Percentiles rank a stretch among this genome's conserved stretches.
These are phyloP conservation scores for Melanitta fusca DNA, from an alignment of 2,797 vertebrate species.

Conservation along the genomic window DNA sequence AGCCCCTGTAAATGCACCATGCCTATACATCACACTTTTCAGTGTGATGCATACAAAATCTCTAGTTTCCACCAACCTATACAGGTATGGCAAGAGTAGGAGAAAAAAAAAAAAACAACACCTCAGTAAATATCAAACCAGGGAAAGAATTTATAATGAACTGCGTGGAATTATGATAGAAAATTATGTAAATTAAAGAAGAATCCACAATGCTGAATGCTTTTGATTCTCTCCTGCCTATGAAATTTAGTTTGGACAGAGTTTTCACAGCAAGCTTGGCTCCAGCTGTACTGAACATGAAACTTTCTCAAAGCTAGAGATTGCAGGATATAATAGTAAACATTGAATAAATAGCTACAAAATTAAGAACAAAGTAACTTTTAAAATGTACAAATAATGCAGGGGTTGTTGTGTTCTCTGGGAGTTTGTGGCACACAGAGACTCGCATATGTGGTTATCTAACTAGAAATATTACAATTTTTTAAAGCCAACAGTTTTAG, in stretches of 20 bases:
- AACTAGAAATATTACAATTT: not conserved
- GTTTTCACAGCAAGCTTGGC: not conserved
- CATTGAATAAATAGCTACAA: not conserved
- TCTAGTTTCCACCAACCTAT: not conserved
- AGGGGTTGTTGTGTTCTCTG: not conserved
- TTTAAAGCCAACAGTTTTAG: not conserved
- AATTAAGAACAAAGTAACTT: not conserved
- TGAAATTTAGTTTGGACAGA: not conserved
- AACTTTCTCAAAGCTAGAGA: not conserved
- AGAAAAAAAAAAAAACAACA: not conserved
- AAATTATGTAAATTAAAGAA: not conserved
- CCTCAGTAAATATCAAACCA: not conserved
- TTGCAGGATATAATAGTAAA: not conserved
- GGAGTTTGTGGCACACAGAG: not conserved
- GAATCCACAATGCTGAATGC: not conserved
- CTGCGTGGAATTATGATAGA: not conserved
- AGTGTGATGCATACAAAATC: not conserved
- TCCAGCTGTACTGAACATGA: not conserved
- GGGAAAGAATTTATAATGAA: not conserved
- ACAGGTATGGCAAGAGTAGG: not conserved
- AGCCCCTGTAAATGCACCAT: not conserved
- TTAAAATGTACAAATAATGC: not conserved
- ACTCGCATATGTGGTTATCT: not conserved
- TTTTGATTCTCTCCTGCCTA: not conserved
- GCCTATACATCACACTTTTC: not conserved